Evolutionary conservation across 1,140 invertebrate species (phyloP).

Genomic region (Amphibalanus amphitrite): DNA sequence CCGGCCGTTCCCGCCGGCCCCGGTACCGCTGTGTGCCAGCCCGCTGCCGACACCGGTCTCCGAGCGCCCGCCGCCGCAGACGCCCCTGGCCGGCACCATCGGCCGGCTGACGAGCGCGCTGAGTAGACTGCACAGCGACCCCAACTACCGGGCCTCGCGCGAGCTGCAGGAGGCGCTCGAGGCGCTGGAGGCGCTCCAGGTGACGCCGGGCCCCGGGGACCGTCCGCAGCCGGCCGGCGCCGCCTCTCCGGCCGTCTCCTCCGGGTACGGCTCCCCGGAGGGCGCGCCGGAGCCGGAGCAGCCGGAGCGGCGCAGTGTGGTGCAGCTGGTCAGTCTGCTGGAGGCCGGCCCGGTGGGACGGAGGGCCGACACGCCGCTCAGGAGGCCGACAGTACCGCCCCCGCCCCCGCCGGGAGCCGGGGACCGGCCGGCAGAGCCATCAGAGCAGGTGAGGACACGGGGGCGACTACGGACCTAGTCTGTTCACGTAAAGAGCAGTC

Average conservation of each 20-base stretch:
- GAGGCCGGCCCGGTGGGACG: background rate
- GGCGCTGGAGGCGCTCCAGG: background rate
- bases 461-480: no score
- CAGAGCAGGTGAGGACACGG: no score
- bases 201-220: no score
- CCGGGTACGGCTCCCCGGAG: background rate
- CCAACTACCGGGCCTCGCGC: background rate
- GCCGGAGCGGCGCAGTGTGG: background rate
- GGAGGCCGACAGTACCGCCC: background rate
- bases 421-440: no score
- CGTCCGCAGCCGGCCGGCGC: background rate
- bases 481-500: no score
- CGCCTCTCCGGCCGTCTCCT: background rate
- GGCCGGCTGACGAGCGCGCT: background rate
- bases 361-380: background rate
- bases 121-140: background rate
- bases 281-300: background rate
- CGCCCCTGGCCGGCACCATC: background rate
- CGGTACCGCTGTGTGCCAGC: background rate
- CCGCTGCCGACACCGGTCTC: background rate
- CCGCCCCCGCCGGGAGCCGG: no score
- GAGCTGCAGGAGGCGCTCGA: background rate
- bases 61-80: background rate
- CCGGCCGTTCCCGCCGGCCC: background rate
- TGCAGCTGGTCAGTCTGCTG: background rate